Percentiles rank a stretch among this genome's conserved stretches.
phyloP scores from a whole-genome alignment of 2,888 invertebrate genomes.

The Incurvaria masculella region DNA sequence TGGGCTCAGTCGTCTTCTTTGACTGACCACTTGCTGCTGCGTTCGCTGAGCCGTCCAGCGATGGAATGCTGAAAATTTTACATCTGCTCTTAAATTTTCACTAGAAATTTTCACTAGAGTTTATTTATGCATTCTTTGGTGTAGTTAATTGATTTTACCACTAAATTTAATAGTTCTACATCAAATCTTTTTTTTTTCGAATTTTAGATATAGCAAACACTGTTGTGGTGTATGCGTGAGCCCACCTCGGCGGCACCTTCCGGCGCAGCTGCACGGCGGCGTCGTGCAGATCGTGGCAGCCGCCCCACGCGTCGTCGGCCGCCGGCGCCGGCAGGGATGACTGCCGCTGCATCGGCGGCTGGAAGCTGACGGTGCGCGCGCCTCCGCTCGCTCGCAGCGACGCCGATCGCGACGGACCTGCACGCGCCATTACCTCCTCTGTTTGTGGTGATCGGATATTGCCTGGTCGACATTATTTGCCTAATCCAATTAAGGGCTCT shows the following conservation, averaged over 20 bases:
- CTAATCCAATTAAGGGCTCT: no score
- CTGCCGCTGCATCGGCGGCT: conserved; percentile 55
- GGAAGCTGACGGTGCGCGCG: conserved; percentile 29
- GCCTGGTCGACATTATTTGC: no score
- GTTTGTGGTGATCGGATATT: no score
- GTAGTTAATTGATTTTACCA: no score
- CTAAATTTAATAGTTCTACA: no score
- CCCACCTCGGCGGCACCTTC: conserved; percentile 27
- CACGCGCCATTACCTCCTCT: no score
- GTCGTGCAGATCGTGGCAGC: conserved; percentile 61
- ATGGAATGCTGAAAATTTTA: conserved; percentile 15
- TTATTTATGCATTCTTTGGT: no score
- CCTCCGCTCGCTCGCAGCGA: conserved; percentile 56
- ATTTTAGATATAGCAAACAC: not conserved
- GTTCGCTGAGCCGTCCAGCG: conserved; percentile 14
- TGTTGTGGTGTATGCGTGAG: no score
- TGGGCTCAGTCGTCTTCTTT: conserved; percentile 77
- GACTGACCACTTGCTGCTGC: conserved; percentile 22
- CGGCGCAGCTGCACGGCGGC: conserved; percentile 61
- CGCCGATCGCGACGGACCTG: conserved; percentile 68
- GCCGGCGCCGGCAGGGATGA: conserved; percentile 67
- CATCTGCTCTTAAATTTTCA: no score
- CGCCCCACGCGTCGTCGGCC: conserved; percentile 49
- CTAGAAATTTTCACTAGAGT: no score
- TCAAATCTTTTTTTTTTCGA: not conserved